Conservation (phyloP, 2,113 vertebrate species). For the Daphoenositta chrysoptera region DNA sequence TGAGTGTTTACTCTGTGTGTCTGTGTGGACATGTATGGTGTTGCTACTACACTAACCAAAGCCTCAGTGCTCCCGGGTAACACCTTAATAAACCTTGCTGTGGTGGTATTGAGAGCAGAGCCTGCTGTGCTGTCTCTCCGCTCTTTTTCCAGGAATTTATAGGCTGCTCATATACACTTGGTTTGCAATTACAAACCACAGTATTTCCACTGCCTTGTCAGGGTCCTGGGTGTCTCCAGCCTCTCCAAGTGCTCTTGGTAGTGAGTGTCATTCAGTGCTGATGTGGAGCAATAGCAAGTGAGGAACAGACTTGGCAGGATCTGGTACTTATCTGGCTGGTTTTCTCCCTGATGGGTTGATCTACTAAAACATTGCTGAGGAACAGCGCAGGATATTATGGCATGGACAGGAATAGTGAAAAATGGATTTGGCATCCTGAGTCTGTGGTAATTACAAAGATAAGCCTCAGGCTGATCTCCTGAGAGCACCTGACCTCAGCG, state of each 20-base stretch:
- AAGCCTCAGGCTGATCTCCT: background rate
- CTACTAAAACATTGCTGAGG: background rate
- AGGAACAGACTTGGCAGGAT: background rate
- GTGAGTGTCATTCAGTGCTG: background rate
- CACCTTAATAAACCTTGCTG: background rate
- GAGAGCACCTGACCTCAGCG: background rate
- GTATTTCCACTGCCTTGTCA: background rate
- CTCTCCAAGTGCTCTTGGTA: background rate
- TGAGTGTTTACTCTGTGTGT: conserved; percentile 15
- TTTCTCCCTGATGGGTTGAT: background rate
- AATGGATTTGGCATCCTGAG: background rate
- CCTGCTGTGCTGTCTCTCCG: conserved; percentile 4
- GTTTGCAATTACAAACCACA: background rate
- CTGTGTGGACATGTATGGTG: conserved; percentile 26
- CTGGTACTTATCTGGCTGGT: background rate
- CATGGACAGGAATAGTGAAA: background rate
- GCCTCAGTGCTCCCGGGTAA: background rate
- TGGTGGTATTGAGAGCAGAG: background rate
- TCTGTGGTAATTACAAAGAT: background rate
- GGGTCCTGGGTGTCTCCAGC: background rate
- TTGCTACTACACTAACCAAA: conserved; percentile 55
- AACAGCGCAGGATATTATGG: background rate
- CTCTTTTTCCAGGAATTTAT: background rate
- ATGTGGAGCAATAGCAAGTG: background rate
- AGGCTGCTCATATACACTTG: background rate